Conservation (phyloP, 2,113 vertebrate species). For the Nannospalax galili region DNA sequence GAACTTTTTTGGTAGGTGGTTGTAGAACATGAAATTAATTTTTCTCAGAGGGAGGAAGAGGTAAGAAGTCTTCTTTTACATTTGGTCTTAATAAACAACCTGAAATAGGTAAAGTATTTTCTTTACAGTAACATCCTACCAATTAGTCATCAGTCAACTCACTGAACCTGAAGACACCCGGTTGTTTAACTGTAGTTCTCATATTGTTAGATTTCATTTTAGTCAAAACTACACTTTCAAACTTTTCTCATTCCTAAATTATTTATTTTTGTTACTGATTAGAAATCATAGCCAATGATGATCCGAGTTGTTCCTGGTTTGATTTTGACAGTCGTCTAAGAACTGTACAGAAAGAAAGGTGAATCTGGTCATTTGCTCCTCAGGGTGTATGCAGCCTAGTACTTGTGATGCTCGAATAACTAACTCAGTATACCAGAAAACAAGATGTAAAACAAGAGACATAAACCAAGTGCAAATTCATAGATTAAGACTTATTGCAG, state of each 20-base stretch:
- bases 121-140: not conserved
- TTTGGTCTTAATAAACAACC: not conserved
- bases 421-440: not conserved
- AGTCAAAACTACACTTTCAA: not conserved
- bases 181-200: not conserved
- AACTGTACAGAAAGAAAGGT: not conserved
- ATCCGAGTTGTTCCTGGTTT: not conserved
- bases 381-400: not conserved
- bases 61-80: not conserved
- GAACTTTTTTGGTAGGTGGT: constrained; percentile 20
- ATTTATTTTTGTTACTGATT: not conserved
- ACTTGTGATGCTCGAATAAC: not conserved
- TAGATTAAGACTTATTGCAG: not conserved
- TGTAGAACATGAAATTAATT: constrained; percentile 17
- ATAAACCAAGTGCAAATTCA: not conserved
- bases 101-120: constrained; percentile 18
- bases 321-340: not conserved
- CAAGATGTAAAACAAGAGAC: not conserved
- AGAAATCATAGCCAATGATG: not conserved
- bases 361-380: not conserved
- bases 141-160: not conserved
- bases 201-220: not conserved
- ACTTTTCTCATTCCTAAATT: constrained; percentile 28
- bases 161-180: not conserved
- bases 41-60: constrained; percentile 5